phyloP scores from a whole-genome alignment of 2,113 vertebrate species.

The Merops nubicus region DNA sequence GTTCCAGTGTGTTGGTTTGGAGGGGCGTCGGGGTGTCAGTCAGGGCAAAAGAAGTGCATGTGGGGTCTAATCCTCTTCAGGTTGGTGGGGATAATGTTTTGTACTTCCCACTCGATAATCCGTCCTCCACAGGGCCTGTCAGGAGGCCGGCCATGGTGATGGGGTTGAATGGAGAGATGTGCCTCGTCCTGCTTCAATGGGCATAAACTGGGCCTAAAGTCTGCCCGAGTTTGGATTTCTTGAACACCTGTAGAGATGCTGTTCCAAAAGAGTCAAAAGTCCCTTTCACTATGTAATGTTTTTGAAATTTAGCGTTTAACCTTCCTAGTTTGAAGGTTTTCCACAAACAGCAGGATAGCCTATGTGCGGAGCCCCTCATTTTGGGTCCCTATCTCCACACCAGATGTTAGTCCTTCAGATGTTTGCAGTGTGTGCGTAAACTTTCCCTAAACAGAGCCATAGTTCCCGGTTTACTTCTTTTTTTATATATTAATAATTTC shows the following conservation, averaged over 20 bases:
- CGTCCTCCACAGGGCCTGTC: not conserved
- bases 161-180: not conserved
- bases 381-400: not conserved
- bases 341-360: not conserved
- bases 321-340: not conserved
- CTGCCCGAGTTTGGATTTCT: not conserved
- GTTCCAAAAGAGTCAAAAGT: not conserved
- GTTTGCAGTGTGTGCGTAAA: not conserved
- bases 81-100: not conserved
- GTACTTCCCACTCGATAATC: not conserved
- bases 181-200: not conserved
- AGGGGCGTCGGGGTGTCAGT: accelerated
- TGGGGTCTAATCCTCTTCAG: not conserved
- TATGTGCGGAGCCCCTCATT: accelerated
- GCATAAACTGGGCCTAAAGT: not conserved
- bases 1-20: no score
- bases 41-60: not conserved
- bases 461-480: not conserved
- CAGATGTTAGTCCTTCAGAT: not conserved
- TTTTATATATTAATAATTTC: not conserved
- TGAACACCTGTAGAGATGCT: not conserved
- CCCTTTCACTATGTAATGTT: not conserved
- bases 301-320: not conserved
- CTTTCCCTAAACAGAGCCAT: not conserved
- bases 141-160: not conserved